A percentile compares a stretch with the other conserved stretches of the same genome.
Evolutionary conservation across 2,113 vertebrate species (phyloP).

Genomic region (Ameiurus melas): DNA sequence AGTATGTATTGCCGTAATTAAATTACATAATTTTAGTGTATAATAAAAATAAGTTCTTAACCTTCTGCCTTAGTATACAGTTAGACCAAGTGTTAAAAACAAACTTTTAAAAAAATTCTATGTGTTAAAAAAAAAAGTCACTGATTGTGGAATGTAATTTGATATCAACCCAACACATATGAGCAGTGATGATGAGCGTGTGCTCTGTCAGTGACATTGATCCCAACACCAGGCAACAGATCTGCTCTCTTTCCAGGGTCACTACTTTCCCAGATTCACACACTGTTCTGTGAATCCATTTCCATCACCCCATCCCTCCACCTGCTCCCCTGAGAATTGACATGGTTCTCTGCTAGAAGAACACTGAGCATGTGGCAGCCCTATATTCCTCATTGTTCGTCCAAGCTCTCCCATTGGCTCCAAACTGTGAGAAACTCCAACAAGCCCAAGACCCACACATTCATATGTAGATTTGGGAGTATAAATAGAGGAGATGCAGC

Average conservation of each 20-base stretch:
- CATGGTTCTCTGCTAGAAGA: conserved; percentile 57
- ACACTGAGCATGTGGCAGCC: conserved; percentile 50
- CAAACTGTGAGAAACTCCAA: conserved; percentile 71
- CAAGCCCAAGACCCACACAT: conserved; percentile 69
- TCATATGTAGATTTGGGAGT: conserved; percentile 71
- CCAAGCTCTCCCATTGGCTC: conserved; percentile 65
- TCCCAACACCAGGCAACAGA: conserved; percentile 43
- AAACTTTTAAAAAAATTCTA: not conserved
- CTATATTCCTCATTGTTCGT: conserved; percentile 46
- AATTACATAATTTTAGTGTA: not conserved
- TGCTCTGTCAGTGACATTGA: conserved; percentile 42
- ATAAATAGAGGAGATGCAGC: conserved; percentile 68
- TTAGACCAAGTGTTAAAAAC: not conserved
- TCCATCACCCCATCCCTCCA: conserved; percentile 56
- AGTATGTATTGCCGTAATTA: not conserved
- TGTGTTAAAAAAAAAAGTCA: not conserved
- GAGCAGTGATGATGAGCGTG: conserved; percentile 6
- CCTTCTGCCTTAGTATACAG: not conserved
- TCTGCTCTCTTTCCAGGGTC: conserved; percentile 47
- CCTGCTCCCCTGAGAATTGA: conserved; percentile 67
- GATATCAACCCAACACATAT: not conserved
- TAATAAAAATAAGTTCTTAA: not conserved
- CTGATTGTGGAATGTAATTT: not conserved
- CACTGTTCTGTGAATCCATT: conserved; percentile 9
- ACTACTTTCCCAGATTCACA: conserved; percentile 53